phyloP scores from a whole-genome alignment of 2,797 vertebrate species.

The Manis pentadactyla region DNA sequence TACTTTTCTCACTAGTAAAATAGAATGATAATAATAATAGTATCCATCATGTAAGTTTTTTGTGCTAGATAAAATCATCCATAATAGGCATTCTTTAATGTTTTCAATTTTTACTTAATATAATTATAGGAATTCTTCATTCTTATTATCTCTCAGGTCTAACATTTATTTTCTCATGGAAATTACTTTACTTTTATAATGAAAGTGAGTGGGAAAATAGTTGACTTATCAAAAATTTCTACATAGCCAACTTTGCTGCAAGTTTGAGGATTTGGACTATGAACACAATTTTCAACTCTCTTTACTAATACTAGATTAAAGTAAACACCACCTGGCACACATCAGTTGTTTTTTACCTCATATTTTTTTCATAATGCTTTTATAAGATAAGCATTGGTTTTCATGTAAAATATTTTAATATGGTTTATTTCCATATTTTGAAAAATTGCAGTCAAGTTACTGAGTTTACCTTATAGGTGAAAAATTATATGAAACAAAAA shows the following conservation, averaged over 20 bases:
- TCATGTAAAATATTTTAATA: constrained; percentile 56
- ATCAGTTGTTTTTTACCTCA: neutral
- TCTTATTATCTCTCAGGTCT: neutral
- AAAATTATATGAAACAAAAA: constrained; percentile 89
- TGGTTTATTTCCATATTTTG: constrained; percentile 55
- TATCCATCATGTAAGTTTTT: neutral
- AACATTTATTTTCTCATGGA: constrained; percentile 37
- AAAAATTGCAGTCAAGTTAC: constrained; percentile 29
- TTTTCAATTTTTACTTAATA: constrained; percentile 26
- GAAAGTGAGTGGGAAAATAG: neutral
- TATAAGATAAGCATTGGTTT: neutral
- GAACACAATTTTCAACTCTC: neutral
- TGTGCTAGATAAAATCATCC: constrained; percentile 20
- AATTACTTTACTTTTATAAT: constrained; percentile 6
- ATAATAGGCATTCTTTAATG: neutral
- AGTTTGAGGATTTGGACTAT: neutral
- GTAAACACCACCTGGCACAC: neutral
- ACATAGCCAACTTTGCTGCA: neutral
- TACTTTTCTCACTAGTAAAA: constrained; percentile 31
- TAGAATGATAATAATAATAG: neutral
- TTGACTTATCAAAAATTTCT: neutral
- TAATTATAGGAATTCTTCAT: neutral
- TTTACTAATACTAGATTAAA: neutral
- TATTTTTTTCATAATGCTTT: constrained; percentile 41
- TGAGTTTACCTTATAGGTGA: constrained; percentile 86